A percentile compares a stretch with the other conserved stretches of the same genome.
Evolutionary conservation across 1,140 invertebrate genomes (phyloP).

Genomic region (Melanaphis sacchari): DNA sequence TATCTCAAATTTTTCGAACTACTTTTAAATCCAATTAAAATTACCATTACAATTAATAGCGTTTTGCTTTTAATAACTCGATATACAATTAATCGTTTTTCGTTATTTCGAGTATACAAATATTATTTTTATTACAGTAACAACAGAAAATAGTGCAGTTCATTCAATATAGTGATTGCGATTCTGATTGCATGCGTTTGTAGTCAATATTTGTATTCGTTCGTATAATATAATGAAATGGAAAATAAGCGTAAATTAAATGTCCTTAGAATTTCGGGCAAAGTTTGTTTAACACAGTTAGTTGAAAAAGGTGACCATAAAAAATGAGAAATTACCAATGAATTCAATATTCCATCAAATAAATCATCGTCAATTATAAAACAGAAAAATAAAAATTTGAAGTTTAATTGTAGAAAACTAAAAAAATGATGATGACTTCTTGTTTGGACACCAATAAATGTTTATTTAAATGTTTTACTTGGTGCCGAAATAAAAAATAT

Average conservation of each 20-base stretch:
- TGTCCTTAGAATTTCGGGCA: neutral
- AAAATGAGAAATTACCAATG: slow-evolving; percentile 1
- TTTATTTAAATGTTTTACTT: neutral
- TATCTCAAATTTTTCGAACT: no score
- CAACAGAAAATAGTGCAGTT: neutral
- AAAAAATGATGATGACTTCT: neutral
- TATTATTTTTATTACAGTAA: no score
- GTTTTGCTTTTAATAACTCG: no score
- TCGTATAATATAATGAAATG: no score
- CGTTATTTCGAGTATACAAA: no score
- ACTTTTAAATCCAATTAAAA: no score
- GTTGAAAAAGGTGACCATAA: slow-evolving; percentile 27
- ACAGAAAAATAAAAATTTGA: neutral
- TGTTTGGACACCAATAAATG: slow-evolving; percentile 17
- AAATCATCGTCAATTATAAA: no score
- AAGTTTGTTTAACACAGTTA: neutral
- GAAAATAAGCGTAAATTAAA: slow-evolving; percentile 29
- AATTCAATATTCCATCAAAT: slow-evolving; percentile 20
- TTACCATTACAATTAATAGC: no score
- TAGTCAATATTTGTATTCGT: slow-evolving; percentile 3
- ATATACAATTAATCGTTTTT: no score
- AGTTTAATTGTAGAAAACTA: neutral
- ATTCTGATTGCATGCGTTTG: neutral
- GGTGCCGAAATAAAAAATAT: no score
- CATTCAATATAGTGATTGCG: slow-evolving; percentile 11